Evolutionary conservation across 2,113 vertebrate genomes (phyloP), one percentile per base, ranked within the genome.

Genomic region (Hippocampus zosterae): DNA sequence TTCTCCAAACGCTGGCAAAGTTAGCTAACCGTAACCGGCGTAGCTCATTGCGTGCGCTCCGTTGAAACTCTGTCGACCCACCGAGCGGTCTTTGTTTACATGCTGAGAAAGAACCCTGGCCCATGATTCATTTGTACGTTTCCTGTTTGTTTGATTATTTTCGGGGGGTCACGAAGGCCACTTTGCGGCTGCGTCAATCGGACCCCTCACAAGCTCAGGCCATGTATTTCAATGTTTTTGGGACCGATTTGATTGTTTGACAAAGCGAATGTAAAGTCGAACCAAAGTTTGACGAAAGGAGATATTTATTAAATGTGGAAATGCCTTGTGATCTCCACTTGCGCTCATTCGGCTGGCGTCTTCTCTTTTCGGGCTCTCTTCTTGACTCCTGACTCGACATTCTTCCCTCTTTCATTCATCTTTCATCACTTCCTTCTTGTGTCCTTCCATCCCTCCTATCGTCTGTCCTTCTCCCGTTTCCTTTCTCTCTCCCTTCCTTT

Each of bases 191-290:
- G 68, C 84, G 67, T 79, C 52, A 55, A 67, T 83, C 62, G 75
- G 46, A 50, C 5, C 65, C 76, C 12, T 55, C 70, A 55, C 69
- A 73, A 69, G 75, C 89, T 88, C 87, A 90, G 87, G 86, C 79
- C 68, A 61, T 80, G 81, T 56, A 61, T 65, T 62, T 67, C 33
- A 37, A 37, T 41, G n/a, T 59, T 29, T 42, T 71, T 70, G 72
- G 7, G 87, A 90, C 87, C 81, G 72, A 80, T 73, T 73, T 88
- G 85, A 88, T 87, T 90, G 87, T 89, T 77, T 46, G 87, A 89
- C 85, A 84, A 78, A 75, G 23, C 82, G 89, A 90, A 88, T 90
- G 89, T 90, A 88, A 79, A 73, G 76, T 83, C 27, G 67, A 67
- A 73, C 75, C 75, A 75, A 81, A 81, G 23, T 60, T 23, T 66